These are phyloP conservation scores for Sitta carolinensis DNA, from an alignment of 2,797 vertebrate species.

Conservation along the genomic window DNA sequence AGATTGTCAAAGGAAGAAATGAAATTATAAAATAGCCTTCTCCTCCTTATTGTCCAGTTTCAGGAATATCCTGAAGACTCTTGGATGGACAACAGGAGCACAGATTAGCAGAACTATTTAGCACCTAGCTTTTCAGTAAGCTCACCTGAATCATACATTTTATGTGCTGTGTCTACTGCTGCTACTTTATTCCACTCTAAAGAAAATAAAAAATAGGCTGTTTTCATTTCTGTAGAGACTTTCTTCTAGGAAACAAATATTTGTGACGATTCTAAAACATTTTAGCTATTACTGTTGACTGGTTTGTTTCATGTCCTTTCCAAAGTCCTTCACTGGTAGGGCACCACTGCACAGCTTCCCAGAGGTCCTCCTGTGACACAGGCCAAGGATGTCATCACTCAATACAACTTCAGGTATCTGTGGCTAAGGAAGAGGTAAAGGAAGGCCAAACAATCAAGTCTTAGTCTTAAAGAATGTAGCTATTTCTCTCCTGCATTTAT, in stretches of 20 bases:
- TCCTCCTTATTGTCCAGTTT: not conserved
- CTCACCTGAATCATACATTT: not conserved
- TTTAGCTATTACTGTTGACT: not conserved
- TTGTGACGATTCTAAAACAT: not conserved
- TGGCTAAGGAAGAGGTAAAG: not conserved
- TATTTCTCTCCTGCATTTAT: not conserved
- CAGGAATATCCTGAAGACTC: not conserved
- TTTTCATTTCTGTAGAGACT: not conserved
- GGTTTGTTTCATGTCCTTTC: not conserved
- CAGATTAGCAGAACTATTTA: not conserved
- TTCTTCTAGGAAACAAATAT: not conserved
- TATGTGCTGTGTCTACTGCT: not conserved
- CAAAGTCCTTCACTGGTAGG: not conserved
- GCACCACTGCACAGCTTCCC: not conserved
- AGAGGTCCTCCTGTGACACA: not conserved
- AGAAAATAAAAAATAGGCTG: not conserved
- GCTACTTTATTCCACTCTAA: not conserved
- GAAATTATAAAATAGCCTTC: not conserved
- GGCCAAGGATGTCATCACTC: not conserved
- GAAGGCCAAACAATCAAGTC: not conserved
- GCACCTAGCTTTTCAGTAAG: not conserved
- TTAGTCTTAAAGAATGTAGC: not conserved
- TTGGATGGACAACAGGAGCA: rapidly evolving
- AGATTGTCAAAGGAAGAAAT: not conserved
- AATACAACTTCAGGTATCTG: not conserved